Conservation (phyloP, 2,888 invertebrate genomes). For the Drosophila antonietae region DNA sequence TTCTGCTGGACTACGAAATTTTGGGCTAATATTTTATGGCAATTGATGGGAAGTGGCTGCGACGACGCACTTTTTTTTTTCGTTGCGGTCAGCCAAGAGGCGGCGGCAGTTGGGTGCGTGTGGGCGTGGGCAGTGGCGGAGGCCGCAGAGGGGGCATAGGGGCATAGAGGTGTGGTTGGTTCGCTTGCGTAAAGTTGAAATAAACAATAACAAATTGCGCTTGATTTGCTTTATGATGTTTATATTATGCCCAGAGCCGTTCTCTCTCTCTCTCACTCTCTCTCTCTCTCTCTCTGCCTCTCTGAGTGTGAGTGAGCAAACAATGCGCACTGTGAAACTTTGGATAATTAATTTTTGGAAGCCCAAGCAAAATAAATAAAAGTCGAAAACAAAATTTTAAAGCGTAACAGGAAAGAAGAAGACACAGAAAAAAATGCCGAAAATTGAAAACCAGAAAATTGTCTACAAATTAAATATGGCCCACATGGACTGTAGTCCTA, state of each 20-base stretch:
- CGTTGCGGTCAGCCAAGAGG: conserved; percentile 40
- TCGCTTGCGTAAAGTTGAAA: conserved; percentile 75
- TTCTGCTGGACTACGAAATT: conserved; percentile 49
- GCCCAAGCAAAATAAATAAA: conserved; percentile 68
- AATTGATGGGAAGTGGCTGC: conserved; percentile 69
- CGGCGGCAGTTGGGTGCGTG: neutral
- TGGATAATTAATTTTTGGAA: conserved; percentile 70
- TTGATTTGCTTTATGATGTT: conserved; percentile 78
- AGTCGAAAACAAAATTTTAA: conserved; percentile 43
- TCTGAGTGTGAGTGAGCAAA: conserved; percentile 13
- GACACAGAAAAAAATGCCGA: neutral
- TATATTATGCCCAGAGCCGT: conserved; percentile 55
- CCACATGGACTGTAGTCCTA: conserved; percentile 14
- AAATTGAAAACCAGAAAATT: conserved; percentile 29
- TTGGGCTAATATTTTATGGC: conserved; percentile 69
- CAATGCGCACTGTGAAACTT: conserved; percentile 45
- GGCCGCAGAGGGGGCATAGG: neutral
- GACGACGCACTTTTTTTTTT: conserved; percentile 62
- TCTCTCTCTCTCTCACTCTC: neutral
- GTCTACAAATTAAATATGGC: conserved; percentile 30
- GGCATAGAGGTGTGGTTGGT: conserved; percentile 23
- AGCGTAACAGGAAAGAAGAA: conserved; percentile 14
- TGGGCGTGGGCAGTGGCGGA: neutral
- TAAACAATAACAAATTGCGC: conserved; percentile 80
- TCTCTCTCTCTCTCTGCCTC: no score